Percentiles rank a stretch among this genome's conserved stretches.
phyloP scores from a whole-genome alignment of 53 echinoderm and acorn worm species.

The Glandiceps talaboti region DNA sequence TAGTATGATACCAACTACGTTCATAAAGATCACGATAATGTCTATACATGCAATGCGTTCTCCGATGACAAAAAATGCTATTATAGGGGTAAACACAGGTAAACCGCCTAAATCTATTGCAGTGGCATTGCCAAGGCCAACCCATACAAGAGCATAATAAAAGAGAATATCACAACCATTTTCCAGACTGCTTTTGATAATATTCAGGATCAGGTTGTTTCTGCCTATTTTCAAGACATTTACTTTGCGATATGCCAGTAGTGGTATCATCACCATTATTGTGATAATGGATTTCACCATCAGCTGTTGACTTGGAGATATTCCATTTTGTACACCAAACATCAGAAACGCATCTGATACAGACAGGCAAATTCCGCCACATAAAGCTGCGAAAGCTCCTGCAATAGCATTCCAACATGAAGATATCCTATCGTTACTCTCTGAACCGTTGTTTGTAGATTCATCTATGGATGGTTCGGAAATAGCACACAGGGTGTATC shows the following conservation, averaged over 20 bases:
- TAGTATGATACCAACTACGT: background rate
- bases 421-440: too few relatives aligned
- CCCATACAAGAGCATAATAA: background rate
- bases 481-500: too few relatives aligned
- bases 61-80: background rate
- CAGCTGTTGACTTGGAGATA: background rate
- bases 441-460: too few relatives aligned
- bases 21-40: too few relatives aligned
- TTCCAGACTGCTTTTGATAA: background rate
- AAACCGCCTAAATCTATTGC: background rate
- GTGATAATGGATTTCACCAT: background rate
- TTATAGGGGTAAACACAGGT: background rate
- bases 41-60: background rate
- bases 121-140: background rate
- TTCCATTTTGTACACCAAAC: background rate
- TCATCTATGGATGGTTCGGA: too few relatives aligned
- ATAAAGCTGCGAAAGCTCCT: background rate
- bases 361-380: background rate
- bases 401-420: background rate
- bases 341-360: background rate
- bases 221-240: background rate
- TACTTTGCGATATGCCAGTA: background rate
- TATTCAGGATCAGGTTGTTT: too few relatives aligned
- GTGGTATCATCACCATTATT: background rate
- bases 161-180: background rate